Evolutionary conservation across 2,888 invertebrate genomes (phyloP).

Genomic region (Tipula unca): DNA sequence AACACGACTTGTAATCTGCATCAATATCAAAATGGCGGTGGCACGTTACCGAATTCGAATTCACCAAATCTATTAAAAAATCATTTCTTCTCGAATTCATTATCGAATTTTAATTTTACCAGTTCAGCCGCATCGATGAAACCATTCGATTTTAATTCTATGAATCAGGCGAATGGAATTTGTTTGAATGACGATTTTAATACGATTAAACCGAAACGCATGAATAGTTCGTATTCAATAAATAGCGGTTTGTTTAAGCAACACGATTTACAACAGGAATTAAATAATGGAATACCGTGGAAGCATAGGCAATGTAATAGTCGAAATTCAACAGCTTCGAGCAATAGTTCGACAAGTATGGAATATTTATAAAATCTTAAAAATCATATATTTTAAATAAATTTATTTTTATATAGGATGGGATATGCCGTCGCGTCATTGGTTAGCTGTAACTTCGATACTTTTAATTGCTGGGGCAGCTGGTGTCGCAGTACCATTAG

Average conservation of each 20-base stretch:
- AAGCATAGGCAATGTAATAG: conserved; percentile 42
- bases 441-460: conserved; percentile 68
- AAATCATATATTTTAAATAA: background rate
- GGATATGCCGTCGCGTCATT: conserved; percentile 53
- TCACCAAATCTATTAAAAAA: conserved; percentile 26
- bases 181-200: conserved; percentile 26
- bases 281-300: conserved; percentile 40
- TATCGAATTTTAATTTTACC: conserved; percentile 38
- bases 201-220: conserved; percentile 27
- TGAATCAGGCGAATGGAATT: conserved; percentile 8
- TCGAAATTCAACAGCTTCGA: conserved; percentile 40
- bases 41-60: background rate
- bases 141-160: background rate
- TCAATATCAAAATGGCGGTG: conserved; percentile 26
- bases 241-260: conserved; percentile 32
- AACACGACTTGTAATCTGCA: conserved; percentile 24
- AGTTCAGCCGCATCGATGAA: conserved; percentile 23
- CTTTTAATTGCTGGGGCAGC: conserved; percentile 70
- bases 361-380: conserved; percentile 24
- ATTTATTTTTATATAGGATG: conserved; percentile 41
- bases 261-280: background rate
- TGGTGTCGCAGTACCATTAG: conserved; percentile 71
- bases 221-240: background rate
- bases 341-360: conserved; percentile 42
- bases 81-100: conserved; percentile 40